Conservation (phyloP, 2,797 vertebrate genomes). For the Tragopan temminckii region DNA sequence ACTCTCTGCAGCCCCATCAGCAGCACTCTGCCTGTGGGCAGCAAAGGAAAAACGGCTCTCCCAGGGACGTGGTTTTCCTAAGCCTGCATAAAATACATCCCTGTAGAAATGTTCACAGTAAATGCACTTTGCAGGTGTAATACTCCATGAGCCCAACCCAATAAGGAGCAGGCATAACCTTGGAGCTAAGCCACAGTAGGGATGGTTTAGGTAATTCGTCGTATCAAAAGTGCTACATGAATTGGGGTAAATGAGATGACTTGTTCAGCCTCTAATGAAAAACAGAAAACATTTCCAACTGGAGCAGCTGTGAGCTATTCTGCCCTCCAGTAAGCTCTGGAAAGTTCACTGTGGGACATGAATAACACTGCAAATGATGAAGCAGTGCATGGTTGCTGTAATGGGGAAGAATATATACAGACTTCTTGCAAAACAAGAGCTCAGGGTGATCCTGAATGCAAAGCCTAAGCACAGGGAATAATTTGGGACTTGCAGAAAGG, state of each 20-base stretch:
- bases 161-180: accelerated
- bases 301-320: neutral
- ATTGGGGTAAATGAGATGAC: neutral
- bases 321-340: neutral
- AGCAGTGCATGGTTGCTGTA: accelerated
- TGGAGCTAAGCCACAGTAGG: neutral
- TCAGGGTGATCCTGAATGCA: neutral
- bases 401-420: neutral
- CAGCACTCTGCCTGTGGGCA: accelerated
- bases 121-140: neutral
- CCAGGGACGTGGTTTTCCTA: neutral
- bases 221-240: neutral
- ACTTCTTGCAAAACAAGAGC: neutral
- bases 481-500: neutral
- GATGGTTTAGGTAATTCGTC: neutral
- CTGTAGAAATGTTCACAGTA: neutral
- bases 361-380: neutral
- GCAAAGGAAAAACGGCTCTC: neutral
- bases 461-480: neutral
- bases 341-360: neutral
- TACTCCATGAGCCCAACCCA: neutral
- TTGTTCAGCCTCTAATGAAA: neutral
- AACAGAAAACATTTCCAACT: slow-evolving; percentile 1
- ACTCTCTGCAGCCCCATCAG: accelerated
- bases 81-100: neutral